Conservation (phyloP, 1,140 invertebrate genomes). For the Helicoverpa armigera region DNA sequence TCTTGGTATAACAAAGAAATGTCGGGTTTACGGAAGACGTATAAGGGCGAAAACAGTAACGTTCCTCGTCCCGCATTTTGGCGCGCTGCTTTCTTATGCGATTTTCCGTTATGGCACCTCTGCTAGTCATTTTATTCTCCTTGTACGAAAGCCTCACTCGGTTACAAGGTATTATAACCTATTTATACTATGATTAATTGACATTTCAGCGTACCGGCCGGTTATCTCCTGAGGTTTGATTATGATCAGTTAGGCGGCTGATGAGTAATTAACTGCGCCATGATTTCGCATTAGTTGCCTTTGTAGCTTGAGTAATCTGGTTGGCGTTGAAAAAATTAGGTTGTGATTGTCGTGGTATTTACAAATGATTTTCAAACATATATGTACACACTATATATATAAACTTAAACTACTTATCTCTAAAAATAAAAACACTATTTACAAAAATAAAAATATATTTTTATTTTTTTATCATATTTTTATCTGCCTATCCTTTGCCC, state of each 20-base stretch:
- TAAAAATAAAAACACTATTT: no score
- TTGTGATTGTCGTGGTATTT: background rate
- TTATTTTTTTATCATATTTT: no score
- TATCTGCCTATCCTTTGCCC: no score
- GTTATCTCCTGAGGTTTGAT: conserved; percentile 45
- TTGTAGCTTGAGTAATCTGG: background rate
- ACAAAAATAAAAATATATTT: no score
- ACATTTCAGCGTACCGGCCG: conserved; percentile 38
- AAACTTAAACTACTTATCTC: background rate
- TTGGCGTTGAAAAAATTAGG: background rate
- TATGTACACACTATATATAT: no score
- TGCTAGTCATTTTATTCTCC: no score
- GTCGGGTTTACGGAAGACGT: no score
- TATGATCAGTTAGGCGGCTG: conserved; percentile 18
- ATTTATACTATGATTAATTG: conserved; percentile 53
- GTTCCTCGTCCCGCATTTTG: no score
- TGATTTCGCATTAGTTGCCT: conserved; percentile 9
- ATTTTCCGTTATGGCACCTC: no score
- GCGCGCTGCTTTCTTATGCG: no score
- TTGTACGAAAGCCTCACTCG: conserved; percentile 14
- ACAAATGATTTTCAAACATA: background rate
- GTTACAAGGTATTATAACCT: conserved; percentile 54
- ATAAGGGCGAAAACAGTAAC: no score
- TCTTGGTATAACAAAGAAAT: no score
- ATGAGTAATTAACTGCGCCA: conserved; percentile 28